Conservation (phyloP, 2,888 invertebrate genomes). For the Morpho helenor region DNA sequence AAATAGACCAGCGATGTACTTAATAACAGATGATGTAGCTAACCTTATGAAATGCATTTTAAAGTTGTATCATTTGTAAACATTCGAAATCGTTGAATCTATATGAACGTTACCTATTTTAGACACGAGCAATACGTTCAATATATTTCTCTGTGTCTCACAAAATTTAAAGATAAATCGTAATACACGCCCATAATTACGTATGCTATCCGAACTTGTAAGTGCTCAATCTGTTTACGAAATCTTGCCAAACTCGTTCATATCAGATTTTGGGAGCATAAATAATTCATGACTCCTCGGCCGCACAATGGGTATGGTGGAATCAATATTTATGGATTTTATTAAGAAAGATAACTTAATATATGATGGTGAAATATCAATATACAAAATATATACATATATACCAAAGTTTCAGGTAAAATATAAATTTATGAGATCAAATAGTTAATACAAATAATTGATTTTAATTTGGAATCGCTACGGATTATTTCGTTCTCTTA, state of each 20-base stretch:
- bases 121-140: neutral
- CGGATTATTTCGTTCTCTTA: too few relatives aligned
- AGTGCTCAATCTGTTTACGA: conserved; percentile 60
- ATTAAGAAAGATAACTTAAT: conserved; percentile 35
- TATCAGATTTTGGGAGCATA: conserved; percentile 57
- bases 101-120: neutral
- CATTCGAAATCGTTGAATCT: too few relatives aligned
- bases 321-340: conserved; percentile 54
- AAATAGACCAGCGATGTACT: too few relatives aligned
- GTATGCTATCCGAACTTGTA: conserved; percentile 45
- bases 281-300: conserved; percentile 64
- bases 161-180: conserved; percentile 36
- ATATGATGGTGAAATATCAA: conserved; percentile 4
- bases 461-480: too few relatives aligned
- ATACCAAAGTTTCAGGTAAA: too few relatives aligned
- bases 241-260: conserved; percentile 62
- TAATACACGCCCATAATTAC: conserved; percentile 42
- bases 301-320: conserved; percentile 58
- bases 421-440: too few relatives aligned
- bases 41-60: too few relatives aligned
- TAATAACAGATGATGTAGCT: too few relatives aligned
- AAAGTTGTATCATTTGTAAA: too few relatives aligned
- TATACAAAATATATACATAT: neutral
- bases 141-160: conserved; percentile 1
- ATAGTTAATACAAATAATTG: too few relatives aligned